Evolutionary conservation across 2,888 invertebrate species (phyloP).

Genomic region (Drosophila ustulata): DNA sequence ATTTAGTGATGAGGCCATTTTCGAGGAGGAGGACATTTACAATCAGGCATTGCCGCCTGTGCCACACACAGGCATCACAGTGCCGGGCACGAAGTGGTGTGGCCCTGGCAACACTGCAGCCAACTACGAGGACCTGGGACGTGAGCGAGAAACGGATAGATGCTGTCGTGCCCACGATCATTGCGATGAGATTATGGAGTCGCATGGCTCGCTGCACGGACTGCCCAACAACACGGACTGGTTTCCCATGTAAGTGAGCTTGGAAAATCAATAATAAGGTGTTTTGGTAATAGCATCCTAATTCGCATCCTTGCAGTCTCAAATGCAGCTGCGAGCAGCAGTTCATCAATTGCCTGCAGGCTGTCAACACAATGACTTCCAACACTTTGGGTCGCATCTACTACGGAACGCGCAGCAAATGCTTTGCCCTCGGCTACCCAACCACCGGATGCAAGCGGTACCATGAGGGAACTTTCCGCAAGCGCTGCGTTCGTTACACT

Average conservation of each 20-base stretch:
- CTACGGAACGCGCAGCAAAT: slow-evolving; percentile 77
- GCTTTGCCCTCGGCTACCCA: slow-evolving; percentile 81
- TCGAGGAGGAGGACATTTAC: slow-evolving; percentile 84
- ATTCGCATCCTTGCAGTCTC: slow-evolving; percentile 60
- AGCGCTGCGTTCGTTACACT: slow-evolving; percentile 82
- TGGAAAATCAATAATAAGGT: slow-evolving; percentile 50
- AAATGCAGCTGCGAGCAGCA: slow-evolving; percentile 83
- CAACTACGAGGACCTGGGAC: slow-evolving; percentile 92
- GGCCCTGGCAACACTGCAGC: slow-evolving; percentile 93
- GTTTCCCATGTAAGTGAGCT: slow-evolving; percentile 82
- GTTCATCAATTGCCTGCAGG: slow-evolving; percentile 83
- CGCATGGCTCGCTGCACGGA: slow-evolving; percentile 69
- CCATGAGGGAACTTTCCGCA: slow-evolving; percentile 77
- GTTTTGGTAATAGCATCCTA: neutral
- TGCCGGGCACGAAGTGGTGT: slow-evolving; percentile 95
- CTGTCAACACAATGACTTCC: slow-evolving; percentile 73
- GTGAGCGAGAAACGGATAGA: slow-evolving; percentile 91
- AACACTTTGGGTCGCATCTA: slow-evolving; percentile 83
- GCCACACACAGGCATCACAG: slow-evolving; percentile 77
- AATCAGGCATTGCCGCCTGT: slow-evolving; percentile 78
- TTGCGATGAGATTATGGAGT: slow-evolving; percentile 83
- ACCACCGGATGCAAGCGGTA: slow-evolving; percentile 77
- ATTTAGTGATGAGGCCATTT: slow-evolving; percentile 82
- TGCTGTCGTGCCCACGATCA: slow-evolving; percentile 95
- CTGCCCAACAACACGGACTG: slow-evolving; percentile 81